Percentiles rank a stretch among this genome's conserved stretches.
Evolutionary conservation across 2,797 vertebrate species (phyloP).

Genomic region (Lindbergichthys nudifrons): DNA sequence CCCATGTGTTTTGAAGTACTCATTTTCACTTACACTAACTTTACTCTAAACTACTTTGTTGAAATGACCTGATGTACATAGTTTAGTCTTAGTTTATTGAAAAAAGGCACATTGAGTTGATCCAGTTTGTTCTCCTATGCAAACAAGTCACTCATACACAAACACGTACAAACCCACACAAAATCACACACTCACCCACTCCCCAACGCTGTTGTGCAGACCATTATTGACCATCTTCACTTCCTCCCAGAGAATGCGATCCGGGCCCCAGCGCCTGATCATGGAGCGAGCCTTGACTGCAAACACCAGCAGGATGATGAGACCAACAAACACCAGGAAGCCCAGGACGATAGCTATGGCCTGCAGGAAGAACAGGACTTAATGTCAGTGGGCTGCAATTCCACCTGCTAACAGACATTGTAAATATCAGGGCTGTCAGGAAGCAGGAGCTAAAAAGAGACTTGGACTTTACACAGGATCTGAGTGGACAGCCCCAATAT

Average conservation of each 20-base stretch:
- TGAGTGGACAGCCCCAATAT: neutral
- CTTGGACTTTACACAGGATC: neutral
- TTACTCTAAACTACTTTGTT: neutral
- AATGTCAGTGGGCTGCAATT: constrained; percentile 13
- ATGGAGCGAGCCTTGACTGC: constrained; percentile 87
- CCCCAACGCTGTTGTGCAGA: constrained; percentile 84
- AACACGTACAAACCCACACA: neutral
- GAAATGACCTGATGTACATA: neutral
- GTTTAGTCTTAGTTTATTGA: constrained; percentile 2
- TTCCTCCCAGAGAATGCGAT: constrained; percentile 91
- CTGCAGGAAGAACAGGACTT: constrained; percentile 66
- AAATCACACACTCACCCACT: constrained; percentile 86
- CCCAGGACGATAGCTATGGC: constrained; percentile 91
- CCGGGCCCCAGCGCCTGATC: constrained; percentile 84
- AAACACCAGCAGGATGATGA: constrained; percentile 92
- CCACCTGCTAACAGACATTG: neutral
- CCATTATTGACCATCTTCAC: constrained; percentile 74
- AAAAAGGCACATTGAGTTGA: constrained; percentile 6
- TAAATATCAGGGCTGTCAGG: neutral
- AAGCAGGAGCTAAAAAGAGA: neutral
- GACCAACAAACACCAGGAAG: constrained; percentile 86
- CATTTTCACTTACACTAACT: neutral
- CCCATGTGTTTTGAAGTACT: neutral
- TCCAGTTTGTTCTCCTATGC: neutral
- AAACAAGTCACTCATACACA: neutral